A percentile compares a stretch with the other conserved stretches of the same genome.
Evolutionary conservation across 2,888 invertebrate species (phyloP).

Genomic region (Phengaris alcon): DNA sequence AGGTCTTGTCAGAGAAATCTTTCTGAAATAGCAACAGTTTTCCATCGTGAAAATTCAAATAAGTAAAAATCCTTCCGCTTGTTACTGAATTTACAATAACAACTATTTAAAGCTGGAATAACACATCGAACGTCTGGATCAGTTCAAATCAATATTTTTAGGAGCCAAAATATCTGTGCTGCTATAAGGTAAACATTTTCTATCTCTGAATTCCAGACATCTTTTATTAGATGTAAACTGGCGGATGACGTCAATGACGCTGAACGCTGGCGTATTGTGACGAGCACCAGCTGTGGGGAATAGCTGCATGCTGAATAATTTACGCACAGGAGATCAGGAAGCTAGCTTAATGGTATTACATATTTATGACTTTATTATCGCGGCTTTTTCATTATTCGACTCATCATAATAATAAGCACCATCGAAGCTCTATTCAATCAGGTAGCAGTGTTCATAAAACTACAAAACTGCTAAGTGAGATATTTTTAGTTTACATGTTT

Average conservation of each 20-base stretch:
- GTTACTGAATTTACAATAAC: background rate
- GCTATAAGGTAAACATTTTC: conserved; percentile 23
- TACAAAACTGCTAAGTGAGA: no score
- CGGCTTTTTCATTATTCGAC: conserved; percentile 10
- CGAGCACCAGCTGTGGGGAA: conserved; percentile 21
- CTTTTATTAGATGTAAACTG: conserved; percentile 27
- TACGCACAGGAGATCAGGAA: conserved; percentile 5
- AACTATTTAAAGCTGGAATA: background rate
- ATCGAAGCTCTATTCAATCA: background rate
- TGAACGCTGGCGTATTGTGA: conserved; percentile 15
- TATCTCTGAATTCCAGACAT: conserved; percentile 22
- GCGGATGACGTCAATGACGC: conserved; percentile 19
- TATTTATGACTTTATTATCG: conserved; percentile 19
- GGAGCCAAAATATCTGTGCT: conserved; percentile 1
- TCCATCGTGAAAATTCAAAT: no score
- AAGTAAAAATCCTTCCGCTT: no score
- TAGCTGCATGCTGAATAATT: conserved; percentile 25
- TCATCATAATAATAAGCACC: background rate
- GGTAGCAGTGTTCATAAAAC: background rate
- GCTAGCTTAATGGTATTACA: conserved; percentile 17
- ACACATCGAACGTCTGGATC: background rate
- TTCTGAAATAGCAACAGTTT: no score
- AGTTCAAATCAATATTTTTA: conserved; percentile 16
- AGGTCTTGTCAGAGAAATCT: no score
- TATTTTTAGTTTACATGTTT: no score